Evolutionary conservation across 1,140 invertebrate genomes (phyloP).

Genomic region (Ephestia elutella): DNA sequence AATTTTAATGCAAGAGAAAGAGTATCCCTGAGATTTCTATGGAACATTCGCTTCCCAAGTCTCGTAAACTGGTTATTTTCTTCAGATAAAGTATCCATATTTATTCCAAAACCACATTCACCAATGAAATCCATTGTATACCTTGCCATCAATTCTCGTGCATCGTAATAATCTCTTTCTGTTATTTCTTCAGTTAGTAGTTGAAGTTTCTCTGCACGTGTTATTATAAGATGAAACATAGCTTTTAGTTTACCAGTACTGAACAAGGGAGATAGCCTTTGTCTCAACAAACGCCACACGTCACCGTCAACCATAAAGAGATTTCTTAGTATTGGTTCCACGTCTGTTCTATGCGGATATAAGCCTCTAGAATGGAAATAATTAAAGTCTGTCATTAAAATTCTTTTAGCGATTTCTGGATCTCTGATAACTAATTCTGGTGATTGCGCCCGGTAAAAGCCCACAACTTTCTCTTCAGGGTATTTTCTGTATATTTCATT

Average conservation of each 20-base stretch:
- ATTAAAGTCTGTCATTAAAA: conserved; percentile 76
- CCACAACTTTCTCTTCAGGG: conserved; percentile 49
- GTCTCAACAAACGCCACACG: conserved; percentile 76
- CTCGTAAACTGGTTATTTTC: conserved; percentile 70
- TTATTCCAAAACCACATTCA: conserved; percentile 76
- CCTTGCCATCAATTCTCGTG: conserved; percentile 66
- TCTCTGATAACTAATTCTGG: conserved; percentile 52
- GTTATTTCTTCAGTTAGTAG: conserved; percentile 43
- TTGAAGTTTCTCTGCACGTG: conserved; percentile 64
- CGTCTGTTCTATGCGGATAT: conserved; percentile 50
- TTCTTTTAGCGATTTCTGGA: conserved; percentile 65
- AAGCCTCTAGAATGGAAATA: conserved; percentile 72
- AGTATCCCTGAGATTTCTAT: conserved; percentile 28
- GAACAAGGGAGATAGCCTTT: conserved; percentile 78
- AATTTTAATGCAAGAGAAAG: conserved; percentile 22
- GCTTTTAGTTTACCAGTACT: conserved; percentile 78
- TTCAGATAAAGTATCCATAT: conserved; percentile 72
- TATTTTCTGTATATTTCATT: conserved; percentile 44
- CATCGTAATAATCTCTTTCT: conserved; percentile 59
- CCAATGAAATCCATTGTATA: conserved; percentile 76
- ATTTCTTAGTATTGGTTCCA: conserved; percentile 72
- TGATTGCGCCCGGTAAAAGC: conserved; percentile 38
- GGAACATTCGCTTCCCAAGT: conserved; percentile 51
- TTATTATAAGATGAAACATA: conserved; percentile 72
- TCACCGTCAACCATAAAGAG: conserved; percentile 72